Conservation (phyloP, 1,140 invertebrate genomes). For the Euglossa dilemma region DNA sequence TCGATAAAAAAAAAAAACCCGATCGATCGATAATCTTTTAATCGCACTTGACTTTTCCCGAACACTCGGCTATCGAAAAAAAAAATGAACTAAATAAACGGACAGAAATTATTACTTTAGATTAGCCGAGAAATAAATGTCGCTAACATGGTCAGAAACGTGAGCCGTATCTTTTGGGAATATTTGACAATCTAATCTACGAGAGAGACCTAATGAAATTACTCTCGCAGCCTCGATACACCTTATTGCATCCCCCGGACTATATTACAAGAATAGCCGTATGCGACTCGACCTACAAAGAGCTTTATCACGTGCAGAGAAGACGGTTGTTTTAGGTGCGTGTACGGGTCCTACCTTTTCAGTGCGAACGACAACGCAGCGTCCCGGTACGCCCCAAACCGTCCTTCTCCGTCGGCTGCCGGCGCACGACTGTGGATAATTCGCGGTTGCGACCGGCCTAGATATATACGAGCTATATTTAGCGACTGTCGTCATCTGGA, state of each 20-base stretch:
- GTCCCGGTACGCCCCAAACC: slow-evolving; percentile 34
- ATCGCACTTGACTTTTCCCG: neutral
- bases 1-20: neutral
- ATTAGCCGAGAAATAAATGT: neutral
- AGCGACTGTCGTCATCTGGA: slow-evolving; percentile 71
- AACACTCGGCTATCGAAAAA: neutral
- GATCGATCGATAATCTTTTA: neutral
- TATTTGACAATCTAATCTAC: slow-evolving; percentile 9
- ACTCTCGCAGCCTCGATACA: neutral
- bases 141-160: neutral
- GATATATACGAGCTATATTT: slow-evolving; percentile 79
- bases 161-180: neutral
- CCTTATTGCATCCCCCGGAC: slow-evolving; percentile 9
- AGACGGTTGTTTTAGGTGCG: slow-evolving; percentile 21
- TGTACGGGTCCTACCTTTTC: slow-evolving; percentile 41
- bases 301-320: slow-evolving; percentile 44
- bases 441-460: slow-evolving; percentile 76
- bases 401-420: slow-evolving; percentile 71
- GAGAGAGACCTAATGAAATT: slow-evolving; percentile 6
- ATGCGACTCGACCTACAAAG: slow-evolving; percentile 24
- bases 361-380: slow-evolving; percentile 51
- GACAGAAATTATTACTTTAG: neutral
- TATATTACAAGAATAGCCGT: slow-evolving; percentile 38
- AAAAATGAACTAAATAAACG: neutral
- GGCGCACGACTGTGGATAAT: slow-evolving; percentile 78